Percentiles rank a stretch among this genome's conserved stretches.
Evolutionary conservation across 2,888 invertebrate genomes (phyloP).

Genomic region (Cetonia aurata): DNA sequence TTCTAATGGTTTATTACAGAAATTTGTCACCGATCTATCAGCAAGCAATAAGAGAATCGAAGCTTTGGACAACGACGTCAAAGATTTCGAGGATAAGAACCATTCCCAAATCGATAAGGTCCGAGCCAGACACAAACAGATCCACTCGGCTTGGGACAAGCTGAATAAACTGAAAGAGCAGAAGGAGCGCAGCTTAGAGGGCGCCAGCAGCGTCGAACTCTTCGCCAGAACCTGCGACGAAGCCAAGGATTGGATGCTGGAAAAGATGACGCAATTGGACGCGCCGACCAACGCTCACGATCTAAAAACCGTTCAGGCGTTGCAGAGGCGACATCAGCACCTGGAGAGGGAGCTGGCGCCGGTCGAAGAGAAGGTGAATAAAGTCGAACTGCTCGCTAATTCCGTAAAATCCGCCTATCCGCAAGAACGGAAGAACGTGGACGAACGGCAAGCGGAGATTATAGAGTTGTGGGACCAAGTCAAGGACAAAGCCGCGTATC

Average conservation of each 20-base stretch:
- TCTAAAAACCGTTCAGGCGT: slow-evolving; percentile 89
- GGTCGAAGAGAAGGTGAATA: slow-evolving; percentile 91
- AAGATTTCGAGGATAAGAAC: slow-evolving; percentile 85
- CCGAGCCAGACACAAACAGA: slow-evolving; percentile 80
- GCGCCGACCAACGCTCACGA: slow-evolving; percentile 84
- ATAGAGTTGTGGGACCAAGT: slow-evolving; percentile 91
- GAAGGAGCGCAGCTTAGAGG: slow-evolving; percentile 92
- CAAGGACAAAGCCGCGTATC: slow-evolving; percentile 84
- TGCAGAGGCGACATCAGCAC: slow-evolving; percentile 93
- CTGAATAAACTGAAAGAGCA: slow-evolving; percentile 88
- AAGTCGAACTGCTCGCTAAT: slow-evolving; percentile 89
- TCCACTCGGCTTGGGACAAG: slow-evolving; percentile 90
- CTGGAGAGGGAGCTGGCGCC: slow-evolving; percentile 95
- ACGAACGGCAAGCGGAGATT: slow-evolving; percentile 86
- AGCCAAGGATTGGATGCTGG: slow-evolving; percentile 96
- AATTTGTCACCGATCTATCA: slow-evolving; percentile 94
- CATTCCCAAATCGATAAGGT: slow-evolving; percentile 90
- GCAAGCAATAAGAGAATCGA: slow-evolving; percentile 94
- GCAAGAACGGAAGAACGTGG: slow-evolving; percentile 87
- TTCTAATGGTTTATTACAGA: slow-evolving; percentile 73
- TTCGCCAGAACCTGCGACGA: slow-evolving; percentile 97
- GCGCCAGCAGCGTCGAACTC: slow-evolving; percentile 84
- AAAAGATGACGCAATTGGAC: slow-evolving; percentile 93
- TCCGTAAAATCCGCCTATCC: slow-evolving; percentile 95
- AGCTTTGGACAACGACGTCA: slow-evolving; percentile 88